phyloP scores from a whole-genome alignment of 2,113 vertebrate species.

The Cygnus buccinator region DNA sequence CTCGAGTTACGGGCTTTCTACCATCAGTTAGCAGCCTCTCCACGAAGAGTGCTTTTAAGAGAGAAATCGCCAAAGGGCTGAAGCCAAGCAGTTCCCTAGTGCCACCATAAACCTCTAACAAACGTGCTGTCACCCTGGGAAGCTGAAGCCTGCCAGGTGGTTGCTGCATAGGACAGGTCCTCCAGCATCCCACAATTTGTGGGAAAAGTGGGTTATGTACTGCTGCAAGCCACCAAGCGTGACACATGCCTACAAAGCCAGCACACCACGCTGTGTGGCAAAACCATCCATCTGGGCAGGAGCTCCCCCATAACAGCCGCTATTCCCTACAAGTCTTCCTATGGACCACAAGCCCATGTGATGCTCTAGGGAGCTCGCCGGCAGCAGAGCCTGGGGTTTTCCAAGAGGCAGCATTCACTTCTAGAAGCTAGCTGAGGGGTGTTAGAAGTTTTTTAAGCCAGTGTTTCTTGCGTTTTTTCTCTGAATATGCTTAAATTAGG shows the following conservation, averaged over 20 bases:
- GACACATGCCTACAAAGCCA: background rate
- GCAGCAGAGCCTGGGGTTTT: background rate
- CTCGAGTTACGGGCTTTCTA: background rate
- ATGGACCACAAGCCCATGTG: background rate
- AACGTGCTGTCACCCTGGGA: rapidly evolving
- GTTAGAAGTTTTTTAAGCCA: rapidly evolving
- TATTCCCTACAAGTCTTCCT: background rate
- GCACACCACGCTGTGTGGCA: rapidly evolving
- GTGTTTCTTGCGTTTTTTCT: no score
- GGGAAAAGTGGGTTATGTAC: rapidly evolving
- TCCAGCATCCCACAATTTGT: background rate
- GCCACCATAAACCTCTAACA: background rate
- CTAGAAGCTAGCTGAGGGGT: background rate
- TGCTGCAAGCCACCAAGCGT: background rate
- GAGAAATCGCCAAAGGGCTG: background rate
- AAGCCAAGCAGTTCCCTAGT: rapidly evolving
- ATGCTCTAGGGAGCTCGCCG: background rate
- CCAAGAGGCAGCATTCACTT: background rate
- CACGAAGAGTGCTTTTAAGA: background rate
- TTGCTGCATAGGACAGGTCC: background rate
- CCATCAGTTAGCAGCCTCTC: background rate
- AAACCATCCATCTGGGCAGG: background rate
- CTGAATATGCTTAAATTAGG: background rate
- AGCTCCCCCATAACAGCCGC: background rate
- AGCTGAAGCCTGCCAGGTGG: background rate